Base-by-base conservation (phyloP, 1,140 invertebrate genomes). In the Archegozetes longisetosus region DNA sequence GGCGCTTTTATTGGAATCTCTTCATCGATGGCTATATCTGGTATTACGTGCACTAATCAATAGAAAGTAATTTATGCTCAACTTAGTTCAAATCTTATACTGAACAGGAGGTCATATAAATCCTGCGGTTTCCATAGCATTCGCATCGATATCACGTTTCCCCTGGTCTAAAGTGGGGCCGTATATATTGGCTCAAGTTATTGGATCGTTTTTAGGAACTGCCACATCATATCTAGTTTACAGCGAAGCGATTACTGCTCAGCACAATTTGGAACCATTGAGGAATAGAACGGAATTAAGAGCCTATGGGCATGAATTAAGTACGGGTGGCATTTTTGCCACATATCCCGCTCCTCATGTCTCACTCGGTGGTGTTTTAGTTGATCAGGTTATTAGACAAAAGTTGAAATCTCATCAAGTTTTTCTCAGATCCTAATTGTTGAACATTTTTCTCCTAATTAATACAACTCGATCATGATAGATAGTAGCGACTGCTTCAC, bases 401-500 rank as follows among this genome's bases (percentile, higher is more conserved):
- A n/a, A n/a, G n/a, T n/a, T n/a, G n/a, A n/a, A n/a, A n/a, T n/a
- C n/a, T n/a, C 6, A 40, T 40, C 32, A 40, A 6, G 6, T 17
- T 17, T 17, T 40, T 17, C 32, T 17, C 32, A 6, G 6, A 40
- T 40, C 6, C 6, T 40, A 40, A 40, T 9, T 40, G 32, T 40
- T 40, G 17, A 17, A 9, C 6, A 40, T 40, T 40, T 40, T 40
- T 40, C 6, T 17, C 32, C 32, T 40, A 40, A 6, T 17, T 40
- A 6, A 6, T 17, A 40, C 32, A 6, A 6, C 32, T 17, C 32
- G 17, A 6, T 17, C 32, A 6, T 40, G 17, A 6, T 40, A 82
- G 79, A 69, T 82, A 20, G 68, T 80, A 20, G 77, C 76, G 4
- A 81, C 79, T 2, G 74, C 72, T n/a, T 59, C 81, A 20, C 65